A percentile compares a stretch with the other conserved stretches of the same genome.
Conservation (phyloP, 2,113 vertebrate genomes). For the Onychostruthus taczanowskii region DNA sequence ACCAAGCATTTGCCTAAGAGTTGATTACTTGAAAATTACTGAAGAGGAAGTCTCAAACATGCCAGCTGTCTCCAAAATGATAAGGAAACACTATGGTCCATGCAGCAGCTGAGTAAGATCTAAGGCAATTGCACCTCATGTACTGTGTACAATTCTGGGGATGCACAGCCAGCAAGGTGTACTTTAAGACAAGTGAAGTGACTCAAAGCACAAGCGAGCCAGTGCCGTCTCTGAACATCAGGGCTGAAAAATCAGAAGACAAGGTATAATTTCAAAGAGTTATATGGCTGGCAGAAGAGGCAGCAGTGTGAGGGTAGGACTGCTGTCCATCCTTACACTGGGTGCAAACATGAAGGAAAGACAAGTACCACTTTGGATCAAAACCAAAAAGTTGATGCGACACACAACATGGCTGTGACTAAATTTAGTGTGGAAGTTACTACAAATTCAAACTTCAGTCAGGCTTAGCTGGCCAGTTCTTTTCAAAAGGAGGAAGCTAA, state of each 20-base stretch:
- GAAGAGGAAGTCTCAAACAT: not conserved
- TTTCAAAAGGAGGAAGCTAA: not conserved
- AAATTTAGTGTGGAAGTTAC: not conserved
- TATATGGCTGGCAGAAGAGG: not conserved
- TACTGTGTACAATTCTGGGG: not conserved
- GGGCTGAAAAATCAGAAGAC: not conserved
- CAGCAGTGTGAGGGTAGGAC: not conserved
- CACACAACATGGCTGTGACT: not conserved
- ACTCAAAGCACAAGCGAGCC: not conserved
- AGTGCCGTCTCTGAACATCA: not conserved
- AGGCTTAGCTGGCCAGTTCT: not conserved
- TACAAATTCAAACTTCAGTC: not conserved
- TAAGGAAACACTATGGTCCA: not conserved
- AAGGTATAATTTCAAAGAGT: not conserved
- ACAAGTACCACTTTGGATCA: not conserved
- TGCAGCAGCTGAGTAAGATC: not conserved
- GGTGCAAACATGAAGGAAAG: not conserved
- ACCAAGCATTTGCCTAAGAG: not conserved
- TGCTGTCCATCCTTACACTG: not conserved
- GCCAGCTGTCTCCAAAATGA: not conserved
- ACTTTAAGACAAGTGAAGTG: not conserved
- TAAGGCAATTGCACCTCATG: not conserved
- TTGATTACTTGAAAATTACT: not conserved
- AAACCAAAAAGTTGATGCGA: not conserved
- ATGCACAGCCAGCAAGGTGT: not conserved